A percentile compares a stretch with the other conserved stretches of the same genome.
These are phyloP conservation scores for Acleris laterana DNA, from an alignment of 2,888 invertebrate genomes.

Conservation along the genomic window DNA sequence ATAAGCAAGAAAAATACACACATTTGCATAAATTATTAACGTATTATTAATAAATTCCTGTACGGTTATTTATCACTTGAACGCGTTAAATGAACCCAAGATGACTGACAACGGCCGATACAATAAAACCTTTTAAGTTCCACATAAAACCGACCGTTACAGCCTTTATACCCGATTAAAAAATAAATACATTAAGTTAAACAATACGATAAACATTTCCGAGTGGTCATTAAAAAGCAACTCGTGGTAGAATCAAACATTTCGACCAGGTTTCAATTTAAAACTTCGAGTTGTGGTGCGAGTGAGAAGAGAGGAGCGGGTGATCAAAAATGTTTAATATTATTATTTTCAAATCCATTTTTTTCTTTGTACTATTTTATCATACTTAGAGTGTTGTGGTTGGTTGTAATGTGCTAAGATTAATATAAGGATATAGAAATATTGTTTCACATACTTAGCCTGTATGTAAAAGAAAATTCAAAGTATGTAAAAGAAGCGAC, in stretches of 20 bases:
- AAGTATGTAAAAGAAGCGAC: too few relatives aligned
- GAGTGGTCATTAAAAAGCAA: constrained; percentile 54
- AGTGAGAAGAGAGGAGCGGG: neutral
- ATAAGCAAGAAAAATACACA: too few relatives aligned
- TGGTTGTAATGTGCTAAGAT: too few relatives aligned
- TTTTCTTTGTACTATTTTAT: too few relatives aligned
- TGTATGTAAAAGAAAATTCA: too few relatives aligned
- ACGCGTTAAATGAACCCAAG: constrained; percentile 4
- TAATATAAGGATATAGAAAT: too few relatives aligned
- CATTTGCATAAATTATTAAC: too few relatives aligned
- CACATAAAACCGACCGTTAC: constrained; percentile 30
- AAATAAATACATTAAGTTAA: constrained; percentile 38
- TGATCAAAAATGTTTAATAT: neutral
- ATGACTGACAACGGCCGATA: constrained; percentile 8
- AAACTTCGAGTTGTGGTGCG: constrained; percentile 41
- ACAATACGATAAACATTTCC: constrained; percentile 39
- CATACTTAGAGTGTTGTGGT: too few relatives aligned
- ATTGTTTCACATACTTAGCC: too few relatives aligned
- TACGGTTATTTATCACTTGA: neutral
- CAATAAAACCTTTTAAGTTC: constrained; percentile 19
- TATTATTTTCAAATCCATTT: too few relatives aligned
- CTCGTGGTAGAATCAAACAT: constrained; percentile 47
- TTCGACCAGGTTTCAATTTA: constrained; percentile 54
- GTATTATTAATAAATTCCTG: too few relatives aligned
- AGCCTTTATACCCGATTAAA: constrained; percentile 33